phyloP scores from a whole-genome alignment of 2,888 invertebrate genomes.

The Mellilla xanthometata region DNA sequence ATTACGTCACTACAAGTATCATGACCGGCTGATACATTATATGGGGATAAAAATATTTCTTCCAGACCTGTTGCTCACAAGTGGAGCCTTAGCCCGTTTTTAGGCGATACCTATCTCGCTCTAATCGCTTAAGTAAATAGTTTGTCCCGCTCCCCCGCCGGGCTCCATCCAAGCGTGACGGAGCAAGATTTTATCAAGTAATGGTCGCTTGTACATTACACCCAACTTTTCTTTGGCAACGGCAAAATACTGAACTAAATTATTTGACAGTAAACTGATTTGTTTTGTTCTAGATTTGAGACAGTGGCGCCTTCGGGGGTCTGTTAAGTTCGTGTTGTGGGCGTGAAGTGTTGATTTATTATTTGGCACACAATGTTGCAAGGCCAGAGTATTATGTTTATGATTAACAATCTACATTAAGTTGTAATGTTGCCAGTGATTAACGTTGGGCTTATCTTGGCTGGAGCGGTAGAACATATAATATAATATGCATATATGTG shows the following conservation, averaged over 20 bases:
- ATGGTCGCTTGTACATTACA: conserved; percentile 7
- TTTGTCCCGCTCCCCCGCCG: conserved; percentile 10
- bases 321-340: conserved; percentile 1
- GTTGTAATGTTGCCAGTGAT: conserved; percentile 3
- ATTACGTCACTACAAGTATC: conserved; percentile 54
- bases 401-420: conserved; percentile 10
- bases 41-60: conserved; percentile 72
- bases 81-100: conserved; percentile 44
- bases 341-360: conserved; percentile 23
- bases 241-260: too few relatives aligned
- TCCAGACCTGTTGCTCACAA: conserved; percentile 70
- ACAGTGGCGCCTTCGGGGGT: too few relatives aligned
- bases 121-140: conserved; percentile 14
- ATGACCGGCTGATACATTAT: conserved; percentile 69
- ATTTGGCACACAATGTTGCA: conserved; percentile 13
- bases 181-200: conserved; percentile 25
- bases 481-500: too few relatives aligned
- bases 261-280: too few relatives aligned
- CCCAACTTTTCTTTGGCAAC: too few relatives aligned
- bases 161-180: conserved; percentile 8
- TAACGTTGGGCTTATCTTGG: neutral
- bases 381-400: conserved; percentile 11
- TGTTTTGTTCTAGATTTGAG: too few relatives aligned
- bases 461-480: too few relatives aligned
- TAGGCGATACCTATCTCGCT: conserved; percentile 31